phyloP scores from a whole-genome alignment of 2,888 invertebrate genomes.

The Drosophila testacea region DNA sequence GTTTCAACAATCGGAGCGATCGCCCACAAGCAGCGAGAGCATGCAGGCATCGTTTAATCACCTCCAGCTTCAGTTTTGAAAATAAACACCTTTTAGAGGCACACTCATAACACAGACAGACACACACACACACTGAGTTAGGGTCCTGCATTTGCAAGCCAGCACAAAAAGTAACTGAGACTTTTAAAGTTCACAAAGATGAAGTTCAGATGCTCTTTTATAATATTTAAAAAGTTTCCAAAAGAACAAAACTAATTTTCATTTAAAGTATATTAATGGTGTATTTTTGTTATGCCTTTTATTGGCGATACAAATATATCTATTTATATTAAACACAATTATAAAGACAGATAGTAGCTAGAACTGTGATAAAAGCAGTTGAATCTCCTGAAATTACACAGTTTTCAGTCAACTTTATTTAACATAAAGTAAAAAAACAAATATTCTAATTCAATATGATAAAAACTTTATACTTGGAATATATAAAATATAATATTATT shows the following conservation, averaged over 20 bases:
- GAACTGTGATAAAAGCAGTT: too few species aligned
- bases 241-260: too few species aligned
- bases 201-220: background rate
- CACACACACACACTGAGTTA: conserved; percentile 12
- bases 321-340: too few species aligned
- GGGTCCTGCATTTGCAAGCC: conserved; percentile 30
- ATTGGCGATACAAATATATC: too few species aligned
- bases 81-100: conserved; percentile 64
- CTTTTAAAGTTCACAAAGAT: background rate
- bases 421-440: background rate
- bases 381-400: too few species aligned
- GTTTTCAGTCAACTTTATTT: background rate
- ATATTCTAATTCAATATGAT: background rate
- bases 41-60: conserved; percentile 59
- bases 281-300: too few species aligned
- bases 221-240: too few species aligned
- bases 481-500: background rate
- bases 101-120: conserved; percentile 25
- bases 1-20: conserved; percentile 16
- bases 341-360: too few species aligned
- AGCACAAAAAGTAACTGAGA: conserved; percentile 15
- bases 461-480: background rate
- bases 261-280: too few species aligned
- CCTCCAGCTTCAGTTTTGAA: conserved; percentile 65
- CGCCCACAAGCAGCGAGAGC: conserved; percentile 46